Evolutionary conservation across 1,140 invertebrate species (phyloP).

Genomic region (Coenobita brevimanus): DNA sequence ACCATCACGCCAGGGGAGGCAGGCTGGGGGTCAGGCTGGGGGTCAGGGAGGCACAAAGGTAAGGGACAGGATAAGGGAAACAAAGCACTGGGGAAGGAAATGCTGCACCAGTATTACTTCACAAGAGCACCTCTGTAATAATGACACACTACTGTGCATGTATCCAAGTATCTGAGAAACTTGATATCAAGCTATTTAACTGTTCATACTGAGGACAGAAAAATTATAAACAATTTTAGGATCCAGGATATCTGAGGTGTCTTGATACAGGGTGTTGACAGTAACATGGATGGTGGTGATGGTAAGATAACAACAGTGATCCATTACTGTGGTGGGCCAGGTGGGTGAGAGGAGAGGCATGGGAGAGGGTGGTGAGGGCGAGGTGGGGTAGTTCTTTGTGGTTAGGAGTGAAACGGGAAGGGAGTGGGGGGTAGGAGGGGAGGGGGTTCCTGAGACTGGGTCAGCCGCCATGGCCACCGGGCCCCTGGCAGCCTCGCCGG

Average conservation of each 20-base stretch:
- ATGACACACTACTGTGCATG: no score
- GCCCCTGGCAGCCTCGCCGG: conserved; percentile 37
- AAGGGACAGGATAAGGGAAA: background rate
- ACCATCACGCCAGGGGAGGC: background rate
- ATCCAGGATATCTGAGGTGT: no score
- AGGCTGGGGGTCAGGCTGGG: background rate
- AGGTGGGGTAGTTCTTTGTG: conserved; percentile 33
- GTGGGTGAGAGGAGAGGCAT: conserved; percentile 26
- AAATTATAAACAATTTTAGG: no score
- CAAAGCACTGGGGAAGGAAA: background rate
- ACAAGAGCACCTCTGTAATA: no score
- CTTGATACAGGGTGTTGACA: no score
- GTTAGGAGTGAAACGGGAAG: conserved; percentile 38
- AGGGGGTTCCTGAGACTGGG: conserved; percentile 63
- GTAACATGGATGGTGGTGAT: no score
- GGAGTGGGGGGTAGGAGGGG: conserved; percentile 53
- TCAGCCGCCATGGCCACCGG: conserved; percentile 46
- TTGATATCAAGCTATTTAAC: no score
- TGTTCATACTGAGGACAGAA: no score
- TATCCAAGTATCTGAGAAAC: no score
- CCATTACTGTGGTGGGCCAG: conserved; percentile 37
- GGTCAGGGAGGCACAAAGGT: background rate
- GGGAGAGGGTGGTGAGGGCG: conserved; percentile 28
- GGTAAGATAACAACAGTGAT: no score
- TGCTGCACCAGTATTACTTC: no score